phyloP scores from a whole-genome alignment of 1,140 invertebrate species.

The Chironomus striatipennis region DNA sequence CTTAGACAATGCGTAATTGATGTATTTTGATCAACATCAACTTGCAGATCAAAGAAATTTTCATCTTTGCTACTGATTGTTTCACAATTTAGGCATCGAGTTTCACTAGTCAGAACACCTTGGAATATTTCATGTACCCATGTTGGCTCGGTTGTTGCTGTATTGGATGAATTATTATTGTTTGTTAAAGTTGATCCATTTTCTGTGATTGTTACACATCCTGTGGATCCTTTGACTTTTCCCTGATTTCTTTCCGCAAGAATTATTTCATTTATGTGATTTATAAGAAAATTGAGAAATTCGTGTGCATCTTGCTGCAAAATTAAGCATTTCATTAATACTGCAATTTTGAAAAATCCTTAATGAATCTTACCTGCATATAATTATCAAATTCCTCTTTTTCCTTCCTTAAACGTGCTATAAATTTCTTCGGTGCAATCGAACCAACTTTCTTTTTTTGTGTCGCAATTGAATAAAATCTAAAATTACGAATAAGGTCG shows the following conservation, averaged over 20 bases:
- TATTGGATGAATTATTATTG: constrained; percentile 27
- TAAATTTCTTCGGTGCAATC: constrained; percentile 99
- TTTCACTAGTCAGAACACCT: constrained; percentile 97
- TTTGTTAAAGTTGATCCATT: neutral
- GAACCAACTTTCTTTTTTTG: constrained; percentile 99
- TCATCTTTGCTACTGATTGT: constrained; percentile 99
- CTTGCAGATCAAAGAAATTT: constrained; percentile 97
- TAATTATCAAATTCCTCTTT: constrained; percentile 99
- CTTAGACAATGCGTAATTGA: constrained; percentile 97
- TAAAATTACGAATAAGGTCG: neutral
- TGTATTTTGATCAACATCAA: constrained; percentile 99
- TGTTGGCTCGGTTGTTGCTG: constrained; percentile 72
- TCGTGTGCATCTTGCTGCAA: constrained; percentile 96
- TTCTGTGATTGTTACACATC: constrained; percentile 37
- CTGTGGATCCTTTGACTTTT: constrained; percentile 43
- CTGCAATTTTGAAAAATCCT: too few species aligned
- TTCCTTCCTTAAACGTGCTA: constrained; percentile 94
- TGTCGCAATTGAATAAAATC: constrained; percentile 95
- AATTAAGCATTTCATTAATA: too few species aligned
- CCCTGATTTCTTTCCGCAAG: constrained; percentile 74
- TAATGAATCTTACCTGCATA: constrained; percentile 67
- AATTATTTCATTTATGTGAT: constrained; percentile 91
- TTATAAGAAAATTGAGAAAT: constrained; percentile 98
- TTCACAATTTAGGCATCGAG: constrained; percentile 98
- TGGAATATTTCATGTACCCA: constrained; percentile 99